These are phyloP conservation scores for Hemibagrus guttatus DNA, from an alignment of 2,797 vertebrate species.

Conservation along the genomic window DNA sequence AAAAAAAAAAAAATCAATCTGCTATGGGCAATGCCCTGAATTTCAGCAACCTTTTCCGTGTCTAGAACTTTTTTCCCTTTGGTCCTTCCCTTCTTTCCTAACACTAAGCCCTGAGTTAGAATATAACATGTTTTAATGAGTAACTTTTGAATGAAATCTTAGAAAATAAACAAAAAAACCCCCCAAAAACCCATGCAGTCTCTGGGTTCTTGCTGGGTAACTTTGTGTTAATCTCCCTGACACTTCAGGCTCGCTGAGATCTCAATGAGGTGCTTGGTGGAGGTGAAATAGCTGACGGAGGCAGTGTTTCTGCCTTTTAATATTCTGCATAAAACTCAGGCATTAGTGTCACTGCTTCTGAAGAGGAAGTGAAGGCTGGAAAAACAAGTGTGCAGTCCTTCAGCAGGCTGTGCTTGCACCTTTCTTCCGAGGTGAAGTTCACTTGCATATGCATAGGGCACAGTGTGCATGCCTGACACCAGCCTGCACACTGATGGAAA, in stretches of 20 bases:
- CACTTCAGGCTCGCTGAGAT: constrained; percentile 9
- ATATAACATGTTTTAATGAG: not conserved
- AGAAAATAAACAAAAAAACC: too few relatives aligned
- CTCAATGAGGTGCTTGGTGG: constrained; percentile 19
- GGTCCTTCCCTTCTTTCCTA: not conserved
- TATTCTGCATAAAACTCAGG: constrained; percentile 41
- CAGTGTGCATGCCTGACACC: not conserved
- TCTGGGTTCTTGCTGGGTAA: not conserved
- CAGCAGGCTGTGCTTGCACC: constrained; percentile 20
- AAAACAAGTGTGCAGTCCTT: not conserved
- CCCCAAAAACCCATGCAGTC: too few relatives aligned
- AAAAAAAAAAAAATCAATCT: not conserved
- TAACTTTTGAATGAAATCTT: not conserved
- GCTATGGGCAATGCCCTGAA: constrained; percentile 13
- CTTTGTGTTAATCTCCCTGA: constrained; percentile 16
- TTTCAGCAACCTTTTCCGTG: constrained; percentile 35
- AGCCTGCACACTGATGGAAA: constrained; percentile 36
- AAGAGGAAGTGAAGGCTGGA: not conserved
- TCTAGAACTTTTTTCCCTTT: constrained; percentile 39
- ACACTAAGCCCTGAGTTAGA: not conserved
- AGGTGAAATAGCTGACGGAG: constrained; percentile 40
- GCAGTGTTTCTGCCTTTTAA: constrained; percentile 39
- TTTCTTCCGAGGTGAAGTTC: constrained; percentile 40
- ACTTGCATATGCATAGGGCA: constrained; percentile 46
- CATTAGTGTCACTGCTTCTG: constrained; percentile 33